Conservation (phyloP, 2,888 invertebrate genomes). For the Rotaria sp. region DNA sequence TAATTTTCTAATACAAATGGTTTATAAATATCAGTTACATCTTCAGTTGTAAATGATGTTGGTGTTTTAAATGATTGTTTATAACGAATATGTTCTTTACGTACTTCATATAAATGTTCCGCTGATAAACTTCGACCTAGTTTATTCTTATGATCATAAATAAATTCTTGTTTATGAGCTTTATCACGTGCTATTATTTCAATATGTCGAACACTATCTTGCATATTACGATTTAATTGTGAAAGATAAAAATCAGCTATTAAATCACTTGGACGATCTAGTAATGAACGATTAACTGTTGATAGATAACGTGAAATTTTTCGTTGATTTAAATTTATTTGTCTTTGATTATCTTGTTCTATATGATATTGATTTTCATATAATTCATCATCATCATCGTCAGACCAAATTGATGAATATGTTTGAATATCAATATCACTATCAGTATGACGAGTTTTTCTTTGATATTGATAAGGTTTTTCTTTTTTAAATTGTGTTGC, state of each 20-base stretch:
- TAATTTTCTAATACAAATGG: constrained; percentile 38
- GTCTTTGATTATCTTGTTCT: background rate
- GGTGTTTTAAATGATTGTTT: background rate
- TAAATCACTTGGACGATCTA: constrained; percentile 34
- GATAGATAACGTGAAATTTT: constrained; percentile 14
- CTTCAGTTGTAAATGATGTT: constrained; percentile 40
- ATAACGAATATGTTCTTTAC: constrained; percentile 36
- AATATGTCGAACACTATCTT: constrained; percentile 36
- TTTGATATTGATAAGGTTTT: background rate
- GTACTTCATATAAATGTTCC: constrained; percentile 33
- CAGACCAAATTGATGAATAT: constrained; percentile 17
- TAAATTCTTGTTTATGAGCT: background rate
- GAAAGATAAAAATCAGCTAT: constrained; percentile 40
- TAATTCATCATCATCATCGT: background rate
- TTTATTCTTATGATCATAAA: background rate
- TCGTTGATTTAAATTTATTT: background rate
- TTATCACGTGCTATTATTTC: constrained; percentile 28
- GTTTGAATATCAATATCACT: constrained; percentile 11
- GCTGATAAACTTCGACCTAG: constrained; percentile 32
- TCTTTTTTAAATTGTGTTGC: background rate
- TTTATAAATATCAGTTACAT: constrained; percentile 38
- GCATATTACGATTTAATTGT: constrained; percentile 37
- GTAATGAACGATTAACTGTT: constrained; percentile 18
- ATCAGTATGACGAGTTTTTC: background rate
- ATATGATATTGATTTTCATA: background rate